Conservation (phyloP, 2,113 vertebrate species). For the Drymodes brunneopygia region DNA sequence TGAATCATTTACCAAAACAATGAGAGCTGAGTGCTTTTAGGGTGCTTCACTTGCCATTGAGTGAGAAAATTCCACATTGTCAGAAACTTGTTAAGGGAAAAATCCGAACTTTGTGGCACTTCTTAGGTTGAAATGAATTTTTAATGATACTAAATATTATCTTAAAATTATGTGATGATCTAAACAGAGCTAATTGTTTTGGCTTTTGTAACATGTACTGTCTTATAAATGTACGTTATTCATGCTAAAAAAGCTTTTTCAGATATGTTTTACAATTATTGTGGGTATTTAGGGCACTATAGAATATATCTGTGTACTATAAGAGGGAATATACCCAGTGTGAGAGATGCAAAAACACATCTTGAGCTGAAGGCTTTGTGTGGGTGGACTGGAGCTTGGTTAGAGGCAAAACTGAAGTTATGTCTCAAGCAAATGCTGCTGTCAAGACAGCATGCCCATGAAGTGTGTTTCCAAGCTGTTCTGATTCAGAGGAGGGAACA, state of each 20-base stretch:
- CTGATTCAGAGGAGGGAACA: neutral
- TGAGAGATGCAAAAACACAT: neutral
- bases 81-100: neutral
- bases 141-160: neutral
- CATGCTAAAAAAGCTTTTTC: neutral
- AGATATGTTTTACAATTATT: neutral
- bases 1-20: neutral
- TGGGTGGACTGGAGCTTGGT: neutral
- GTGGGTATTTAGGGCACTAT: neutral
- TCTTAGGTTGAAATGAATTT: neutral
- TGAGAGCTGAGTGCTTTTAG: neutral
- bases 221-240: neutral
- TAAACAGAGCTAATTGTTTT: neutral
- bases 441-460: neutral
- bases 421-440: neutral
- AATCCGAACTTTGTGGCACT: neutral
- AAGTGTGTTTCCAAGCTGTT: neutral
- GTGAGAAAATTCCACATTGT: slow-evolving; percentile 10
- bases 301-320: neutral
- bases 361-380: neutral
- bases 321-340: neutral
- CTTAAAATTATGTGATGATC: slow-evolving; percentile 12
- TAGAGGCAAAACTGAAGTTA: neutral
- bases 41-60: neutral
- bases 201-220: neutral